phyloP scores from a whole-genome alignment of 2,113 vertebrate species.

The Genyomyrus donnyi region DNA sequence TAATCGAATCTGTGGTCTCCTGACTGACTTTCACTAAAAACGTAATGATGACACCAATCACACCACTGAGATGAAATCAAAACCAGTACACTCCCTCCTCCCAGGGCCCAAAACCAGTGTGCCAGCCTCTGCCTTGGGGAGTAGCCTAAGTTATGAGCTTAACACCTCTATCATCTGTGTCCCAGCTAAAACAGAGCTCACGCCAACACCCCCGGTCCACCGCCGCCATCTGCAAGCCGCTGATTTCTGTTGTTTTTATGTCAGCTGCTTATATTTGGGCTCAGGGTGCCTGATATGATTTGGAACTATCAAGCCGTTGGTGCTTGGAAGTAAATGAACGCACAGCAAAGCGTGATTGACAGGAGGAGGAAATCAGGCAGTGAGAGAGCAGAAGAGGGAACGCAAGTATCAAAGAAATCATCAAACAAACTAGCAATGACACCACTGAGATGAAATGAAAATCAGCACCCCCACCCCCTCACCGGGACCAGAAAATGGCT shows the following conservation, averaged over 20 bases:
- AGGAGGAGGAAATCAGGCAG: neutral
- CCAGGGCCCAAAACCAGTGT: neutral
- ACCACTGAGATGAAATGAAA: neutral
- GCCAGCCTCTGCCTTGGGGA: neutral
- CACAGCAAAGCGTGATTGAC: neutral
- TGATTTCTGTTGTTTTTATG: neutral
- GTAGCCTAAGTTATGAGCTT: neutral
- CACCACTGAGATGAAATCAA: neutral
- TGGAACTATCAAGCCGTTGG: neutral
- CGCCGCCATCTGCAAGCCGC: neutral
- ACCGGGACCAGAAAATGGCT: neutral
- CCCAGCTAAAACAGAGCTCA: neutral
- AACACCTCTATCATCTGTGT: conserved; percentile 7
- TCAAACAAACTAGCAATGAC: neutral
- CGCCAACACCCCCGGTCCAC: neutral
- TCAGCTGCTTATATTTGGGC: neutral
- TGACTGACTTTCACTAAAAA: neutral
- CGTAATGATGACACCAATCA: neutral
- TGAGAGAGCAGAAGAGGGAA: neutral
- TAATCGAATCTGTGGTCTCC: neutral
- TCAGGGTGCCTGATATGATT: neutral
- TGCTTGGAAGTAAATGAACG: neutral
- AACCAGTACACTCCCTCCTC: neutral
- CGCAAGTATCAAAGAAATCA: neutral
- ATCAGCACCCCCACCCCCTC: neutral